Evolutionary conservation across 2,113 vertebrate species (phyloP), one percentile per base, ranked within the genome.

Genomic region (Garra rufa): DNA sequence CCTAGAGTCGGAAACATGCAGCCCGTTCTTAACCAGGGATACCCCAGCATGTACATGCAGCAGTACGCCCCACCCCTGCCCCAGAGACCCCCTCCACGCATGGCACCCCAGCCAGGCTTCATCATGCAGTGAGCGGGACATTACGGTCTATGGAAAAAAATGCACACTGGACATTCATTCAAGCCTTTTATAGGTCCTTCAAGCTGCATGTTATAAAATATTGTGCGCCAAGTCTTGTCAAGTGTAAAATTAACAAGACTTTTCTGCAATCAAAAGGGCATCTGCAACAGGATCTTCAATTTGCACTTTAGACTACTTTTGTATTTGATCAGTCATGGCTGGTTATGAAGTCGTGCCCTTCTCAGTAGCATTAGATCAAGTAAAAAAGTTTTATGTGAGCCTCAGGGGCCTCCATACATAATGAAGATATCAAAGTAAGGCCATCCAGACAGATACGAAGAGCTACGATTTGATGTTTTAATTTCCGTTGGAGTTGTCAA

Each of bases 41-140:
- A 96, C 89, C 93, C 96, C 0, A 73, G 14, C 57, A 80, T 28
- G 81, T 95, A 95, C 24, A 88, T 95, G 70, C 91, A 95, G 0
- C 96, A 96, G 4, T 97, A 95, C 69, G 96, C 97, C 0, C 97
- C 97, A 0, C 93, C 96, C 10, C 85, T 98, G 67, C 97, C 97
- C 59, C 96, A 97, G 86, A 95, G 97, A 92, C 93, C 97, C 21
- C 87, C 95, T 0, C 93, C 96, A 17, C 95, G 96, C 34, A 86
- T 99, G 83, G 94, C 96, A 0, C 96, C 96, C 0, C 96, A 98
- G 79, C 95, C 97, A 0, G 98, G 98, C 83, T 99, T 99, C 88
- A 98, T 99, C 90, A 93, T 99, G 67, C 96, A 99, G 93, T 99
- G 96, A 95, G n/a, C 6, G 8, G 13, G 19, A 15, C 52, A 59